Percentiles rank a stretch among this genome's conserved stretches.
Evolutionary conservation across 2,888 invertebrate genomes (phyloP).

Genomic region (Tineola bisselliella): DNA sequence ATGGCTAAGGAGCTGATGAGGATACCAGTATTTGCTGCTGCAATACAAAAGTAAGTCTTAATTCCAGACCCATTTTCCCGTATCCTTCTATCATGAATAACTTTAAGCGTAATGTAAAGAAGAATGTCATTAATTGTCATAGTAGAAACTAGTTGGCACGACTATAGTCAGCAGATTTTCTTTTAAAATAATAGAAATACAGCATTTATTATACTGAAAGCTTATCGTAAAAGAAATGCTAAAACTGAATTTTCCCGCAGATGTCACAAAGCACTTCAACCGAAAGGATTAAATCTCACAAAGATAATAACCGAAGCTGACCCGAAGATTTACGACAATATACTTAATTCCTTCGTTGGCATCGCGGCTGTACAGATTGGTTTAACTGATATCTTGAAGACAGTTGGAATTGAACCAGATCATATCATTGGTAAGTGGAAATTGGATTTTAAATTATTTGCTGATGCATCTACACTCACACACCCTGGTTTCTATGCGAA

Average conservation of each 20-base stretch:
- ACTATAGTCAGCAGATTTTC: too few species aligned
- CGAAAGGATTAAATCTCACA: conserved; percentile 72
- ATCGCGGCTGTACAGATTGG: conserved; percentile 76
- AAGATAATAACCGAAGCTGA: conserved; percentile 70
- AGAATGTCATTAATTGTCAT: too few species aligned
- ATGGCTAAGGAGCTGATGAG: conserved; percentile 83
- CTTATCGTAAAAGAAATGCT: neutral
- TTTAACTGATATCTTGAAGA: conserved; percentile 61
- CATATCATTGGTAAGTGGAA: conserved; percentile 51
- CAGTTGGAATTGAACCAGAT: conserved; percentile 57
- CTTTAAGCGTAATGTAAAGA: too few species aligned
- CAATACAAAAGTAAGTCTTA: conserved; percentile 67
- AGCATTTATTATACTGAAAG: too few species aligned
- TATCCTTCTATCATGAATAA: too few species aligned
- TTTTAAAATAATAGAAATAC: too few species aligned
- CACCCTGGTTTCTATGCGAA: too few species aligned
- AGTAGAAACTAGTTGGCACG: too few species aligned
- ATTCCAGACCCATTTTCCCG: too few species aligned
- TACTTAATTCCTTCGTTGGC: conserved; percentile 76
- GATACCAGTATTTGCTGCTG: conserved; percentile 76
- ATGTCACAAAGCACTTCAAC: conserved; percentile 70
- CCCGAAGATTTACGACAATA: conserved; percentile 72
- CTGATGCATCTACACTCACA: too few species aligned
- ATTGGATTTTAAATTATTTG: neutral
- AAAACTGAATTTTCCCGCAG: conserved; percentile 25